Conservation (phyloP, 2,888 invertebrate species). For the Lagria hirta region DNA sequence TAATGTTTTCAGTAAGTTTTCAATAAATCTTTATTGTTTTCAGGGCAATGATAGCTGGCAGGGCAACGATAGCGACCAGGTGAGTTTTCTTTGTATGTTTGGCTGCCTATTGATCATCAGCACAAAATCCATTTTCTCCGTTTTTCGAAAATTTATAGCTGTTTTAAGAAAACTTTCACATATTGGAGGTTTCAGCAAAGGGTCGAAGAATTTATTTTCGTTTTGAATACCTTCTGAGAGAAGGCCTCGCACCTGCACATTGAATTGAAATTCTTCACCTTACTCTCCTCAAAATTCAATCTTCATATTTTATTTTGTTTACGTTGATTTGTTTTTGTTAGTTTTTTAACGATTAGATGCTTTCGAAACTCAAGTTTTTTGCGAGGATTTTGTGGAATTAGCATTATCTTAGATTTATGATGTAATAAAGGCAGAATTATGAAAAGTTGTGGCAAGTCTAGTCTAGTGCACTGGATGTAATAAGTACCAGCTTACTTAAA, state of each 20-base stretch:
- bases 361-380: too few relatives aligned
- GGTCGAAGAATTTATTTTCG: constrained; percentile 33
- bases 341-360: too few relatives aligned
- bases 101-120: constrained; percentile 16
- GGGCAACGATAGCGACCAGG: constrained; percentile 63
- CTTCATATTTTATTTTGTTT: constrained; percentile 18
- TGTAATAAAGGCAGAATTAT: constrained; percentile 14
- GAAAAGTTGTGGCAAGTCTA: constrained; percentile 11
- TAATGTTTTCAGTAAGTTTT: too few relatives aligned
- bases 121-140: constrained; percentile 14
- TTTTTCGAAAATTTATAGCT: too few relatives aligned
- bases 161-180: constrained; percentile 26
- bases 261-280: constrained; percentile 27
- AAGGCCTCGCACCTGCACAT: constrained; percentile 33
- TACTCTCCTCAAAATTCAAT: constrained; percentile 14
- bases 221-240: constrained; percentile 28
- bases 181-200: constrained; percentile 29
- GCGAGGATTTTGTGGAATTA: too few relatives aligned
- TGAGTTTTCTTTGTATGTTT: constrained; percentile 44
- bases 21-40: constrained; percentile 41
- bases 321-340: constrained; percentile 12
- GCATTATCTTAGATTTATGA: constrained; percentile 16
- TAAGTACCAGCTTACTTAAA: constrained; percentile 15
- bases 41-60: constrained; percentile 66
- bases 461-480: too few relatives aligned